Base-by-base conservation (phyloP, 2,797 vertebrate genomes). In the Coilia nasus region DNA sequence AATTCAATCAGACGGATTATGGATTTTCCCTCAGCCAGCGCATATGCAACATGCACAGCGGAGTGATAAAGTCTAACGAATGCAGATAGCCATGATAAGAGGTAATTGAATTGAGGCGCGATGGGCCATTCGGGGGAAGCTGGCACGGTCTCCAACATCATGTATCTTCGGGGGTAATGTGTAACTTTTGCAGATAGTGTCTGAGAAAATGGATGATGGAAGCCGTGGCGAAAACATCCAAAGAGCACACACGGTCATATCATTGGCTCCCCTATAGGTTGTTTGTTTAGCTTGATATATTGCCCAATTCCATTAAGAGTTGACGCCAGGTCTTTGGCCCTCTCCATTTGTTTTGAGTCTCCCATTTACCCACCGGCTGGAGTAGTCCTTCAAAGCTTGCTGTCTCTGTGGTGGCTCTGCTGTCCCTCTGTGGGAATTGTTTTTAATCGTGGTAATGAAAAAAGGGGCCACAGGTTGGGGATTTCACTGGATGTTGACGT, bases 121-220 rank as follows among this genome's bases (percentile, higher is more conserved):
- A 6, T 57, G 81, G 54, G 31, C 31, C 57, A 41, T 82, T 78
- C 71, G 31, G 35, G 31, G 71, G 15, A 31, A 19, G 35, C 15
- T 78, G 83, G 60, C 81, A 78, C 71, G 1, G 71, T 44, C 71
- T 78, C 71, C 71, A 78, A 78, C 41, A 78, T 78, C 71, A 44
- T 78, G 71, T 78, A 44, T 78, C 35, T 78, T 44, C 71, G 31
- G 41, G 60, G 84, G 82, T 93, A 90, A 93, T 90, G 89, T 90
- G 87, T 92, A 90, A 92, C 86, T 86, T 89, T 47, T 85, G 31
- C 81, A 89, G 85, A 86, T 88, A 87, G 89, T 87, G 87, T 87
- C 85, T 81, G 59, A 86, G 89, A 91, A 92, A 91, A 75, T 64
- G 83, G 81, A 88, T 88, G 90, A 90, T 90, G 89, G 88, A 44